phyloP scores from a whole-genome alignment of 1,140 invertebrate genomes.

The Dufourea novaeangliae region DNA sequence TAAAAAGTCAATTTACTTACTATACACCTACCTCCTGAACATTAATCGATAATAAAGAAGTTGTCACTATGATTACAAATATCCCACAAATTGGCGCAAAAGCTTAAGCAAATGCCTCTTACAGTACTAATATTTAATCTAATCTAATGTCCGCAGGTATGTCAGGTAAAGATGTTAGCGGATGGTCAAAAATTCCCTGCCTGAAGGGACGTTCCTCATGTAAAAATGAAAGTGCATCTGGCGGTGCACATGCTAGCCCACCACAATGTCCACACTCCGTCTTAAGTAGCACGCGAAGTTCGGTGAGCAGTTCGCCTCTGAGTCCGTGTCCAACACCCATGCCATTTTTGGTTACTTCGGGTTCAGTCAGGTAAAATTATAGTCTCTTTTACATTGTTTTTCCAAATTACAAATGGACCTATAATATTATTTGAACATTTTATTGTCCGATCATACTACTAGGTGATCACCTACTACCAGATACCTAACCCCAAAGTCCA shows the following conservation, averaged over 20 bases:
- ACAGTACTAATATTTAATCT: not conserved
- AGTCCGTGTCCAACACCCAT: slow-evolving; percentile 87
- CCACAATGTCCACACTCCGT: slow-evolving; percentile 87
- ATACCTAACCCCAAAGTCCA: no score
- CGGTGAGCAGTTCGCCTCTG: slow-evolving; percentile 83
- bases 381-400: not conserved
- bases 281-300: slow-evolving; percentile 85
- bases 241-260: slow-evolving; percentile 82
- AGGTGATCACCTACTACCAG: no score
- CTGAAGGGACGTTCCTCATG: slow-evolving; percentile 66
- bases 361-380: slow-evolving; percentile 84
- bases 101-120: no score
- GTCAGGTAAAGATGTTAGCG: slow-evolving; percentile 72
- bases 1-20: no score
- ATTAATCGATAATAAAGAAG: no score
- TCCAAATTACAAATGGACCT: no score
- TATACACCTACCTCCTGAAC: no score
- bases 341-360: slow-evolving; percentile 87
- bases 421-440: no score
- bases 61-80: no score
- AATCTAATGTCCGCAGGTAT: slow-evolving; percentile 57
- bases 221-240: slow-evolving; percentile 69
- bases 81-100: no score
- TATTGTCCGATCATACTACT: no score
- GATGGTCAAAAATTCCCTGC: slow-evolving; percentile 77